These are phyloP conservation scores for Ictalurus punctatus DNA, from an alignment of 2,113 vertebrate genomes.

Conservation along the genomic window DNA sequence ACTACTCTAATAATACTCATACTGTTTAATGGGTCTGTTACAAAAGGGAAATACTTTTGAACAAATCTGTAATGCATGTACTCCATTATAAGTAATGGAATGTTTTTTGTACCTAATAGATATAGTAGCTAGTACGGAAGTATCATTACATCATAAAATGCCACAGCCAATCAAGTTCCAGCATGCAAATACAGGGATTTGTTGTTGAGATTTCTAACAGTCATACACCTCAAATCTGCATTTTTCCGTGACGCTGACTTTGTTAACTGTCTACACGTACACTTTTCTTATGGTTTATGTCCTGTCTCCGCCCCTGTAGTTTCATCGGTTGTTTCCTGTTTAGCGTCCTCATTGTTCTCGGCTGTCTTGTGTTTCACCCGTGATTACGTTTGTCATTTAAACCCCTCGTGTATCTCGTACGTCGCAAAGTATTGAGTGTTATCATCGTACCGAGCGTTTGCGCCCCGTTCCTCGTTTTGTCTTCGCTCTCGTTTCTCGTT, in stretches of 20 bases:
- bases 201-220: neutral
- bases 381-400: too few species aligned
- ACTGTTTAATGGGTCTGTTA: neutral
- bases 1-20: neutral
- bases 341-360: too few species aligned
- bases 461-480: too few species aligned
- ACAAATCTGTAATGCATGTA: neutral
- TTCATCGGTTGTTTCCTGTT: too few species aligned
- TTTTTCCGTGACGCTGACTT: neutral
- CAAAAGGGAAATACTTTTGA: neutral
- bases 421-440: too few species aligned
- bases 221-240: neutral
- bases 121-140: neutral
- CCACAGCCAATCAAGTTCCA: neutral
- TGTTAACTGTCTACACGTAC: too few species aligned
- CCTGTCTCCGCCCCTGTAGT: too few species aligned
- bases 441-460: too few species aligned
- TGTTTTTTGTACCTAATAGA: neutral
- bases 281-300: too few species aligned
- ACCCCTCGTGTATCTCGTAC: too few species aligned
- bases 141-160: conserved; percentile 1
- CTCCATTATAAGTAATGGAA: neutral
- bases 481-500: too few species aligned
- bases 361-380: too few species aligned
- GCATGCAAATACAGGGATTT: neutral